These are phyloP conservation scores for Andrena dorsata DNA, from an alignment of 2,888 invertebrate species.

Conservation along the genomic window DNA sequence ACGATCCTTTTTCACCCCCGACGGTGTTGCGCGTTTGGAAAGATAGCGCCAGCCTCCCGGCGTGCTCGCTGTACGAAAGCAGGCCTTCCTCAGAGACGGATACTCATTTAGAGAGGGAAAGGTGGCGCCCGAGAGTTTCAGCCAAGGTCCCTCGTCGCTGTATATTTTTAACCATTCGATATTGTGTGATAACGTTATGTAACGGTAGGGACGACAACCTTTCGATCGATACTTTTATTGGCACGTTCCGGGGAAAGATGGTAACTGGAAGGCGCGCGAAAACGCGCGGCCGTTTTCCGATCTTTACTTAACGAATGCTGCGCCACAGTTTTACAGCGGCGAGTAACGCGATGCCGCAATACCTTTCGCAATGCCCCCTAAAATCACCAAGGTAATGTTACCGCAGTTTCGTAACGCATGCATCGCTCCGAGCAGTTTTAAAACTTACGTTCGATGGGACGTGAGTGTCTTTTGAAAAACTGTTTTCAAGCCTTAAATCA, in stretches of 20 bases:
- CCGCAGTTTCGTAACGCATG: too few species aligned
- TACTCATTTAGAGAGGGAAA: too few species aligned
- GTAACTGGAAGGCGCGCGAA: background rate
- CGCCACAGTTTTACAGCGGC: too few species aligned
- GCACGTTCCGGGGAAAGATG: background rate
- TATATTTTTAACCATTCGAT: constrained; percentile 5
- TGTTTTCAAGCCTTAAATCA: background rate
- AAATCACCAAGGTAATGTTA: background rate
- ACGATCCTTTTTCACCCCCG: constrained; percentile 34
- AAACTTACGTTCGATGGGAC: too few species aligned
- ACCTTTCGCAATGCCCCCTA: background rate
- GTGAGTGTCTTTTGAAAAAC: background rate
- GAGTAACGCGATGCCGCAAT: too few species aligned
- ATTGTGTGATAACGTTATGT: constrained; percentile 8
- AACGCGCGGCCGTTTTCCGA: background rate
- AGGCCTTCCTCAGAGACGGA: too few species aligned
- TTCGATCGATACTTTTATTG: constrained; percentile 36
- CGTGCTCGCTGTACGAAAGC: background rate
- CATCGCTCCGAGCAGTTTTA: too few species aligned
- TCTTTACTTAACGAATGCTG: too few species aligned
- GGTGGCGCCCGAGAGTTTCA: too few species aligned
- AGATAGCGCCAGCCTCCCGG: background rate
- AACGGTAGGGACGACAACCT: constrained; percentile 25
- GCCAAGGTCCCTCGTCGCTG: background rate
- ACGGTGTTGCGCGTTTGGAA: constrained; percentile 11